These are phyloP conservation scores for Drosophila aff. DNA, from an alignment of 1,140 invertebrate species.

Conservation along the genomic window DNA sequence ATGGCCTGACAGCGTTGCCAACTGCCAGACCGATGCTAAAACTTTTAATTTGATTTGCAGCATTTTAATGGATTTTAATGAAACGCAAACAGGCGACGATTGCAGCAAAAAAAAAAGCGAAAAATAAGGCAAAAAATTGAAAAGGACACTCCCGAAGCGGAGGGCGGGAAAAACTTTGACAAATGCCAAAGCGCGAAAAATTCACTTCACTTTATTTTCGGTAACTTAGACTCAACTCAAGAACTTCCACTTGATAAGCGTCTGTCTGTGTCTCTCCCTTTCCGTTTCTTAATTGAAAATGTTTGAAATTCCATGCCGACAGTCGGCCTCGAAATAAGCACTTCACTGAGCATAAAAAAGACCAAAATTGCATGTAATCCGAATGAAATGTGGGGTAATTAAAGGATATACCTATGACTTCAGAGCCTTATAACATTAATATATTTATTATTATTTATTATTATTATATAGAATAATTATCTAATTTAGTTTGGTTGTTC, in stretches of 20 bases:
- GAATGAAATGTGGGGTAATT: not conserved
- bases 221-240: conserved; percentile 70
- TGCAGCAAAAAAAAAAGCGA: conserved; percentile 34
- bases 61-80: conserved; percentile 84
- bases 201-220: conserved; percentile 74
- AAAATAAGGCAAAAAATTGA: conserved; percentile 47
- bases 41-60: conserved; percentile 85
- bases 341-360: not conserved
- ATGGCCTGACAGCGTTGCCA: conserved; percentile 64
- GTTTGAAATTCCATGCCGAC: conserved; percentile 79
- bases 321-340: conserved; percentile 39
- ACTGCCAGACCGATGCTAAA: conserved; percentile 61
- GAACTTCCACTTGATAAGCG: conserved; percentile 65
- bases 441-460: not conserved
- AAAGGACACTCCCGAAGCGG: conserved; percentile 64
- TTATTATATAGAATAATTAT: too few species aligned
- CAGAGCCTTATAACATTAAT: not conserved
- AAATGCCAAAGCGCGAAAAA: conserved; percentile 82
- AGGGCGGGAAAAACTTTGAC: conserved; percentile 65
- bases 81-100: conserved; percentile 74
- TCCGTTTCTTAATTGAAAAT: conserved; percentile 76
- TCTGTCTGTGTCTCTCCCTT: conserved; percentile 24
- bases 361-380: not conserved
- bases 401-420: not conserved
- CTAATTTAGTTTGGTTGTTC: too few species aligned